Conservation (phyloP, 1,140 invertebrate species). For the Stegodyphus dumicola region DNA sequence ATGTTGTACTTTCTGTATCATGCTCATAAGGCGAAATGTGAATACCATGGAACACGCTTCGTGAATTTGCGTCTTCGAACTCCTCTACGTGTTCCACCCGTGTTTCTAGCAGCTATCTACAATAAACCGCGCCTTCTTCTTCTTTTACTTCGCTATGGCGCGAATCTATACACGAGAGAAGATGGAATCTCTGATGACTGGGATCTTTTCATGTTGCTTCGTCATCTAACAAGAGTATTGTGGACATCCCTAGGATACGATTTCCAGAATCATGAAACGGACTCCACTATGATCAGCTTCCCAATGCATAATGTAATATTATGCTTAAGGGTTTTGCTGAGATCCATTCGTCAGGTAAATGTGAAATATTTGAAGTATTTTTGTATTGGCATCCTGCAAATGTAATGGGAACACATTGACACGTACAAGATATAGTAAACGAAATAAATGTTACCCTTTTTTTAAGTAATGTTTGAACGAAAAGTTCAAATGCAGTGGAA, state of each 20-base stretch:
- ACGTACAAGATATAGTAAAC: too few relatives aligned
- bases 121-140: conserved; percentile 23
- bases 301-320: neutral
- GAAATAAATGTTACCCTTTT: too few relatives aligned
- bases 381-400: too few relatives aligned
- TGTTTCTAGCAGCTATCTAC: conserved; percentile 26
- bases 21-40: conserved; percentile 17
- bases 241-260: conserved; percentile 9
- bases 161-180: neutral
- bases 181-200: conserved; percentile 4
- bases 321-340: conserved; percentile 26
- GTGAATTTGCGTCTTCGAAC: conserved; percentile 3
- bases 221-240: conserved; percentile 18
- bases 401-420: too few relatives aligned
- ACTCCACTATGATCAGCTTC: neutral
- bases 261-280: neutral
- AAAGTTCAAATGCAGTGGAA: too few relatives aligned
- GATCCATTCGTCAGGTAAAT: conserved; percentile 16
- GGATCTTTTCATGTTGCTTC: conserved; percentile 23
- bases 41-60: conserved; percentile 4
- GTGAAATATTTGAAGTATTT: too few relatives aligned
- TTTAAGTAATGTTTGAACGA: too few relatives aligned
- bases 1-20: conserved; percentile 40
- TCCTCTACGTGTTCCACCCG: conserved; percentile 22
- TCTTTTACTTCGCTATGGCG: conserved; percentile 11